These are phyloP conservation scores for Dromococcyx pavoninus DNA, from an alignment of 2,797 vertebrate genomes.

Conservation along the genomic window DNA sequence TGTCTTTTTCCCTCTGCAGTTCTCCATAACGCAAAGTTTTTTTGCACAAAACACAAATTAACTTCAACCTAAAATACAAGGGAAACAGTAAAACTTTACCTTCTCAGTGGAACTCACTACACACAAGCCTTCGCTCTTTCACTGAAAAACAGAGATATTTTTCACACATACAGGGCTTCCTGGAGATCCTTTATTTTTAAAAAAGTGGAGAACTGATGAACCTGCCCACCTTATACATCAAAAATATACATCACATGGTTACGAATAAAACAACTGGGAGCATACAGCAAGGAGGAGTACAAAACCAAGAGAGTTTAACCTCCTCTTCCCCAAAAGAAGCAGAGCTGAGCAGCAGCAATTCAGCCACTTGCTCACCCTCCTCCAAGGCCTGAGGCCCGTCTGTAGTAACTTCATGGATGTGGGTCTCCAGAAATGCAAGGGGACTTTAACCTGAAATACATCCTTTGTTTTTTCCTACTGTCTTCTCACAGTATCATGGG, in stretches of 20 bases:
- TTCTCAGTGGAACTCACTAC: not conserved
- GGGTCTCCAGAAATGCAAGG: not conserved
- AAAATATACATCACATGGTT: not conserved
- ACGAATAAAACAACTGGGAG: conserved; percentile 7
- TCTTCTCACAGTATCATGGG: not conserved
- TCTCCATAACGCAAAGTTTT: not conserved
- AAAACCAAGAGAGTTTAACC: not conserved
- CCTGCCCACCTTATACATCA: not conserved
- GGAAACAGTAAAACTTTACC: not conserved
- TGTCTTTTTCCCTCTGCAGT: not conserved
- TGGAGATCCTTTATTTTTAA: not conserved
- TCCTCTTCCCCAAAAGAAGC: not conserved
- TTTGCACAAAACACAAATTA: not conserved
- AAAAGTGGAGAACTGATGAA: not conserved
- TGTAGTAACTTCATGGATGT: not conserved
- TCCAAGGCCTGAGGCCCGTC: not conserved
- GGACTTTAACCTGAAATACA: not conserved
- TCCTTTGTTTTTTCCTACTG: not conserved
- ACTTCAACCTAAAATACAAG: not conserved
- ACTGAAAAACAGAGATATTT: not conserved
- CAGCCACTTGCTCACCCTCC: not conserved
- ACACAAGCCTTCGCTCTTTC: not conserved
- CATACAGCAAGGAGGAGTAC: not conserved
- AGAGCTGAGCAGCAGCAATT: not conserved
- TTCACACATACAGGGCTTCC: not conserved